Percentiles rank a stretch among this genome's conserved stretches.
phyloP scores from a whole-genome alignment of 2,113 vertebrate species.

The Clarias magur region DNA sequence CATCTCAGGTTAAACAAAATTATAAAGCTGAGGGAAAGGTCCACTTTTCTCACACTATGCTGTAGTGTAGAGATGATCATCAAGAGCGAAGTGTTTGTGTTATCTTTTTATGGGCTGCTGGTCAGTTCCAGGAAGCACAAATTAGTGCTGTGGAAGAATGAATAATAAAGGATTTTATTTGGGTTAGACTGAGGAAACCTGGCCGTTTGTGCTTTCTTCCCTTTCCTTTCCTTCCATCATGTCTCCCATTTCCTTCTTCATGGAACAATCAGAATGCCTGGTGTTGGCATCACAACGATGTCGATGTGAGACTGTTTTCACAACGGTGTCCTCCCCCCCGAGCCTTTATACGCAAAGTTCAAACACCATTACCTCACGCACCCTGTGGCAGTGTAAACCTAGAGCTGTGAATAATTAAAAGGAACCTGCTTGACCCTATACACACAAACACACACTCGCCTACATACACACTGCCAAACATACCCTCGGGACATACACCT shows the following conservation, averaged over 20 bases:
- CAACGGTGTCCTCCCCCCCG: conserved; percentile 19
- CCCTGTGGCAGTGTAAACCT: conserved; percentile 70
- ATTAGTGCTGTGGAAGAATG: conserved; percentile 45
- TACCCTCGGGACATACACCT: conserved; percentile 48
- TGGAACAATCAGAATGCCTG: background rate
- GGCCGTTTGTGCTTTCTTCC: conserved; percentile 49
- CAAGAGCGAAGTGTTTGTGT: conserved; percentile 12
- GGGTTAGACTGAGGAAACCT: conserved; percentile 65
- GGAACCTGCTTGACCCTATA: conserved; percentile 44
- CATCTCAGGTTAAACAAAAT: background rate
- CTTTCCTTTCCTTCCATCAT: conserved; percentile 1
- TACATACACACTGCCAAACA: conserved; percentile 34
- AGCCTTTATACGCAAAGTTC: conserved; percentile 36
- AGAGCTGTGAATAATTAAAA: conserved; percentile 68
- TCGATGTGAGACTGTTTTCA: conserved; percentile 31
- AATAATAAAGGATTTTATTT: conserved; percentile 64
- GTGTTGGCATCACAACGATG: background rate
- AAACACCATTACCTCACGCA: conserved; percentile 69
- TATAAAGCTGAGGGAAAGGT: background rate
- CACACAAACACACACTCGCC: conserved; percentile 33
- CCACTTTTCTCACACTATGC: background rate
- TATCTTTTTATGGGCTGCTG: conserved; percentile 3
- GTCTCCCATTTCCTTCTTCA: conserved; percentile 6
- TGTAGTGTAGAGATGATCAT: background rate
- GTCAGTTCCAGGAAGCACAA: conserved; percentile 57